Conservation (phyloP, 1,140 invertebrate species). For the Trichomalopsis sarcophagae region DNA sequence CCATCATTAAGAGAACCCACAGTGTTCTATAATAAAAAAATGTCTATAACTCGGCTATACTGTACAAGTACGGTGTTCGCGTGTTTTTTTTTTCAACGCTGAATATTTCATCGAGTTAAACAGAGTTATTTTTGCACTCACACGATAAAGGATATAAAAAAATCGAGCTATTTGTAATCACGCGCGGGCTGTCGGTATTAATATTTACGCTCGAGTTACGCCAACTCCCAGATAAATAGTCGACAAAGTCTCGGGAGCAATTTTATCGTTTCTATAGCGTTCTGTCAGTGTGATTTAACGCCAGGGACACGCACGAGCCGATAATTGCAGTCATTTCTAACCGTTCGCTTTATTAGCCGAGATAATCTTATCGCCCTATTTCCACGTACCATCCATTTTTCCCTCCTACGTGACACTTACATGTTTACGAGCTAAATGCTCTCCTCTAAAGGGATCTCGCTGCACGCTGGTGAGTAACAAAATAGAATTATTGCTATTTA, state of each 20-base stretch:
- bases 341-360: conserved; percentile 68
- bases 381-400: conserved; percentile 67
- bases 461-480: no score
- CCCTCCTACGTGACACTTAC: conserved; percentile 63
- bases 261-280: neutral
- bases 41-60: no score
- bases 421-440: conserved; percentile 23
- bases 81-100: neutral
- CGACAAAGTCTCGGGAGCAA: neutral
- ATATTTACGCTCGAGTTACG: no score
- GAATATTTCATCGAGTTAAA: no score
- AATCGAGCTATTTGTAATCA: no score
- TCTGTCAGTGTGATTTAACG: conserved; percentile 51
- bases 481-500: neutral
- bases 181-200: no score
- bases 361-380: conserved; percentile 70
- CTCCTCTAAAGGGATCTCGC: neutral
- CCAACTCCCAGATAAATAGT: neutral
- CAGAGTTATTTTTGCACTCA: no score
- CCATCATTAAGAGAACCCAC: no score
- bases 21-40: no score
- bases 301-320: conserved; percentile 63
- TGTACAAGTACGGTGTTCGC: no score
- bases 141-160: no score
- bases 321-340: conserved; percentile 72